A percentile compares a stretch with the other conserved stretches of the same genome.
Evolutionary conservation across 1,140 invertebrate genomes (phyloP).

Genomic region (Monochamus saltuarius): DNA sequence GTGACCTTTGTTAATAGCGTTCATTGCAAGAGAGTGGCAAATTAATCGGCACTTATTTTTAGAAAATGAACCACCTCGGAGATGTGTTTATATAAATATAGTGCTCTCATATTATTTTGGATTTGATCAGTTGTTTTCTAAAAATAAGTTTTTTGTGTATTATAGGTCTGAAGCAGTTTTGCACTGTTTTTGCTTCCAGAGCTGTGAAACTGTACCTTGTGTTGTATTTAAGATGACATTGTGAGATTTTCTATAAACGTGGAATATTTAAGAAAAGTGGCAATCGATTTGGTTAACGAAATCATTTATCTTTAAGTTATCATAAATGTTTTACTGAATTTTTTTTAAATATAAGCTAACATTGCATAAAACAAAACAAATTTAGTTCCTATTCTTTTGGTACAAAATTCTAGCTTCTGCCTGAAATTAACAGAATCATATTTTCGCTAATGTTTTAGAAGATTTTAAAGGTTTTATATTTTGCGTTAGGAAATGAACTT

Average conservation of each 20-base stretch:
- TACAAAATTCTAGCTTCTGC: no score
- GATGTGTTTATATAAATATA: constrained; percentile 14
- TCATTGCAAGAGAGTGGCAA: constrained; percentile 15
- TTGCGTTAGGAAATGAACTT: no score
- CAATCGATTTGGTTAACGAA: not conserved
- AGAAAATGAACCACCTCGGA: constrained; percentile 33
- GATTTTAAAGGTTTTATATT: no score
- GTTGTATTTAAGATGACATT: constrained; percentile 27
- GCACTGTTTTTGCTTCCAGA: constrained; percentile 40
- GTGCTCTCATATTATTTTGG: constrained; percentile 22
- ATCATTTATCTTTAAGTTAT: not conserved
- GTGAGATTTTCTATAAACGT: not conserved
- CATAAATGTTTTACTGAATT: no score
- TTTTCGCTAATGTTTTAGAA: no score
- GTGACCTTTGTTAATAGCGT: constrained; percentile 25
- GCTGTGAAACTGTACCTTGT: constrained; percentile 44
- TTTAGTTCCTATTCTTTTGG: not conserved
- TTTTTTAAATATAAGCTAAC: no score
- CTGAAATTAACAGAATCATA: no score
- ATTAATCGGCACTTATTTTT: constrained; percentile 37
- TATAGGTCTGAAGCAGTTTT: constrained; percentile 46
- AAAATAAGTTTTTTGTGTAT: constrained; percentile 40
- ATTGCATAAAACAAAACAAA: no score
- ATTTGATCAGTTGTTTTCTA: constrained; percentile 35
- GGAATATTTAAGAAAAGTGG: not conserved